Evolutionary conservation across 1,140 invertebrate species (phyloP), one percentile per base, ranked within the genome.

Genomic region (Spodoptera litura): DNA sequence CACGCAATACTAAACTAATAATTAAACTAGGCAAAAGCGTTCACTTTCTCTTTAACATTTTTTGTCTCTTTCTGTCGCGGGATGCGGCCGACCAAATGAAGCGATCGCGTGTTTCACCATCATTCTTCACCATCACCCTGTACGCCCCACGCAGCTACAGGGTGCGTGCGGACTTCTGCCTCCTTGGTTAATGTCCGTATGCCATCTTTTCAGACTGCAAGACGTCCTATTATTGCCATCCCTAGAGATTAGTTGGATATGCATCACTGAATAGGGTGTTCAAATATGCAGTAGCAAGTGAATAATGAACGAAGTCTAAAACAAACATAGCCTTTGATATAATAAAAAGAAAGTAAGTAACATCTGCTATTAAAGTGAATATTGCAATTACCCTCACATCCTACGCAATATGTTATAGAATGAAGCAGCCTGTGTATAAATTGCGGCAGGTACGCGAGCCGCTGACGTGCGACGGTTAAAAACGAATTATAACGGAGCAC

Each of bases 381-480:
- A 44, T 44, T 44, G 38, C 9, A 44, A 44, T 44, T 44, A 44
- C 9, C 6, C 38, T 10, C 9, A 44, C 38, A 44, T 44, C 9
- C 38, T 2, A 44, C 6, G n/a, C 6, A 15, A 52, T 52, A 51
- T 70, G 25, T 70, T 10, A 55, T 66, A 12, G 15, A 25, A 66
- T 25, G 15, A 35, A 66, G n/a, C 81, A 76, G 0, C 78, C 81
- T 83, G 81, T 85, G 78, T 70, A 78, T 78, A 78, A 81, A 81
- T 81, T 83, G 81, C 58, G 62, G 80, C 68, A 74, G 56, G 79
- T 84, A 76, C 79, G 78, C 78, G 70, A 78, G 74, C 78, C 83
- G 88, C 85, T 90, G 86, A 93, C 86, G 90, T 89, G 90, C 85
- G 85, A 83, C 89, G 87, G 87, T 93, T 93, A 91, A 91, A 93